Evolutionary conservation across 2,113 vertebrate species (phyloP).

Genomic region (Chlorodrepanis virens): DNA sequence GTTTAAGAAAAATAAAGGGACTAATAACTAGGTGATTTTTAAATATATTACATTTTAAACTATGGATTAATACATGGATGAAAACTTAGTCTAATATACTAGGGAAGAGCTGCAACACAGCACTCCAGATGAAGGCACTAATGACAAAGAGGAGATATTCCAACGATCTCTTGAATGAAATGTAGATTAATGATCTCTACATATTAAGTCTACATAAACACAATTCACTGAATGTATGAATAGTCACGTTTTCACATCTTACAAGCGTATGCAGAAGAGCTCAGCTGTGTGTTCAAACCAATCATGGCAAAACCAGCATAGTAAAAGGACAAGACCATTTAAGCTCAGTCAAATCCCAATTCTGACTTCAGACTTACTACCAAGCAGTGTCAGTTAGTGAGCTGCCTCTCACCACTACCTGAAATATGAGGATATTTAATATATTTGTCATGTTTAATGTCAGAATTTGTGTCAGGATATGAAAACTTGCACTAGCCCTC

Average conservation of each 20-base stretch:
- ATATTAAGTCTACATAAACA: not conserved
- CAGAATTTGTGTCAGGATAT: not conserved
- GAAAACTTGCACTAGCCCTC: not conserved
- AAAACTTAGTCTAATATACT: not conserved
- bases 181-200: not conserved
- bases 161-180: not conserved
- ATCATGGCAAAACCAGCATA: accelerated
- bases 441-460: not conserved
- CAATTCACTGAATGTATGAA: not conserved
- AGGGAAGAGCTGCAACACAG: not conserved
- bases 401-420: not conserved
- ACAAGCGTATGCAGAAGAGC: not conserved
- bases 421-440: not conserved
- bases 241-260: not conserved
- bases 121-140: not conserved
- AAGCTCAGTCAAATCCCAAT: not conserved
- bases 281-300: not conserved
- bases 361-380: not conserved
- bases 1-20: not conserved
- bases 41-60: not conserved
- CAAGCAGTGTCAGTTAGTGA: not conserved
- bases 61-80: not conserved
- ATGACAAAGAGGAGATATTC: not conserved
- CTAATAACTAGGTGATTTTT: not conserved
- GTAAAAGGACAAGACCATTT: not conserved